Percentiles rank a stretch among this genome's conserved stretches.
Evolutionary conservation across 2,888 invertebrate species (phyloP).

Genomic region (Acrobasis repandana): DNA sequence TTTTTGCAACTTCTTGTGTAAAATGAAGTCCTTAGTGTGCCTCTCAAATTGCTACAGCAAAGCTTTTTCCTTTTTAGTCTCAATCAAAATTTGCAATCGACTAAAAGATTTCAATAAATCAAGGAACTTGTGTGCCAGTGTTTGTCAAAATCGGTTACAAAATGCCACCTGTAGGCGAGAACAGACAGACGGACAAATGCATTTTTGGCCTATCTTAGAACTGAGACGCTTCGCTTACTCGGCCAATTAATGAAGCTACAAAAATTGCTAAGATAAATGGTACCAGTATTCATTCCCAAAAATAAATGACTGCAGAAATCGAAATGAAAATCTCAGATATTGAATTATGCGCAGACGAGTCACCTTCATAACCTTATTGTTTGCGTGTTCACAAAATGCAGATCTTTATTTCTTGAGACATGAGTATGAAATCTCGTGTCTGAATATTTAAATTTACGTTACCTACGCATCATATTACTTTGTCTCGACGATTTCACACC

Average conservation of each 20-base stretch:
- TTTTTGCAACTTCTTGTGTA: no score
- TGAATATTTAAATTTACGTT: conserved; percentile 3
- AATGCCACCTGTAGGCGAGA: no score
- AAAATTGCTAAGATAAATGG: not conserved
- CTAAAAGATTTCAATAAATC: no score
- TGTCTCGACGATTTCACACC: conserved; percentile 2
- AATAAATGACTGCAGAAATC: not conserved
- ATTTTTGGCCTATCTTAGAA: no score
- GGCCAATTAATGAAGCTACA: not conserved
- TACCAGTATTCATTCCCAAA: not conserved
- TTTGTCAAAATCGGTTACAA: no score
- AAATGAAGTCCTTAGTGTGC: no score
- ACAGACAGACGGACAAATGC: no score
- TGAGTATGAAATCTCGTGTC: conserved; percentile 1
- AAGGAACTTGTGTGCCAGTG: no score
- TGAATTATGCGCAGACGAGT: not conserved
- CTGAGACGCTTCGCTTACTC: no score
- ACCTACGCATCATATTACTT: not conserved
- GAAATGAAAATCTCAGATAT: not conserved
- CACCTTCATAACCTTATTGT: not conserved
- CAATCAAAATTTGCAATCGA: no score
- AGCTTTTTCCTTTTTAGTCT: no score
- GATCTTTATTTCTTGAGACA: not conserved
- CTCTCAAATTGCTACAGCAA: no score
- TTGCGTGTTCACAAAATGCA: conserved; percentile 1